Base-by-base conservation (phyloP, 2,888 invertebrate species). In the Phyllotreta striolata region DNA sequence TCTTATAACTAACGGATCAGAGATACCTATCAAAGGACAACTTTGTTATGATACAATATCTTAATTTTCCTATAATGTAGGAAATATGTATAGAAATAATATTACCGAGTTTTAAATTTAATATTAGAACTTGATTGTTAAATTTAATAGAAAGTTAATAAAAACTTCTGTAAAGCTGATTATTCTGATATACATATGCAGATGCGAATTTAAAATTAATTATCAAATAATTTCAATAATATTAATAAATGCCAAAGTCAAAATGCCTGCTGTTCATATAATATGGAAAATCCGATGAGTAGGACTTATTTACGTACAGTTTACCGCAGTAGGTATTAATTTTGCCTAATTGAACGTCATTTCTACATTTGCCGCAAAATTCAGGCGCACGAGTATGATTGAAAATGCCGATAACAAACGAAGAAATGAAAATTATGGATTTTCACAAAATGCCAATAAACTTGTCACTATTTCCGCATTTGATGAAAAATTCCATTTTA, bases 311-410 rank as follows among this genome's bases (percentile, higher is more conserved):
- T 24, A 24, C 24, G 24, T 24, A 24, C 24, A 52, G 52, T 34
- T 38, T 52, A 34, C n/a, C n/a, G n/a, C 47, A 47, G 47, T 38
- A 10, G 38, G 12, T 52, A 38, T 52, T 52, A 37, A 52, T 52
- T 52, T 52, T 38, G 38, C 38, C 52, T 52, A 52, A 52, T 52
- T 52, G 52, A 39, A 52, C 52, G 14, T 52, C 52, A 52, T 52
- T 52, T 52, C 39, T 52, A 8, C 52, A 52, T 52, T 52, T 52
- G 34, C 49, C 12, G 39, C 35, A 10, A 52, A 38, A 38, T 38
- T 5, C 3, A 12, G 39, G 4, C 13, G 8, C 12, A 51, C n/a
- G 7, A 34, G 49, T 51, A n/a, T 12, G 38, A 10, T 10, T 35
- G 9, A n/a, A n/a, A n/a, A n/a, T n/a, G n/a, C n/a, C n/a, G n/a